Conservation (phyloP, 1,140 invertebrate species). For the Penaeus chinensis region DNA sequence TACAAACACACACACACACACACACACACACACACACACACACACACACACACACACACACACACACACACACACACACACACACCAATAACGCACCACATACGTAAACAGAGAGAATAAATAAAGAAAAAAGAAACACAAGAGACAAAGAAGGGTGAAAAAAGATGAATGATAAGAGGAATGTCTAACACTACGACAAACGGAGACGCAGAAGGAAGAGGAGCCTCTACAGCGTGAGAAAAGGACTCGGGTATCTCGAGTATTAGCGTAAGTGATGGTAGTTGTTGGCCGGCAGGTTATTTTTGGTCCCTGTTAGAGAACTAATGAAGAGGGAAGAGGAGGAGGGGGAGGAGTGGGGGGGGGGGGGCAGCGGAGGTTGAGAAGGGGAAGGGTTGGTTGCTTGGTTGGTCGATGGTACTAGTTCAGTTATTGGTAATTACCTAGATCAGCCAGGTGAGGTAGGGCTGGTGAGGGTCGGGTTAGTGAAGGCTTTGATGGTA, state of each 20-base stretch:
- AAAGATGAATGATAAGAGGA: not conserved
- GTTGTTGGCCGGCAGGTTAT: too few species aligned
- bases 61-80: not conserved
- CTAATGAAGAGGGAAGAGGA: not conserved
- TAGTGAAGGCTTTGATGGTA: not conserved
- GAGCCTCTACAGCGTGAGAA: too few species aligned
- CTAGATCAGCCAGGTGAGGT: slow-evolving; percentile 15
- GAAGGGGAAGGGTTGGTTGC: too few species aligned
- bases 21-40: not conserved
- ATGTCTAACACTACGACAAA: too few species aligned
- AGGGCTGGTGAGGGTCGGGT: slow-evolving; percentile 8
- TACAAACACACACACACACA: slow-evolving; percentile 15
- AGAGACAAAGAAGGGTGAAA: not conserved
- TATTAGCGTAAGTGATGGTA: too few species aligned
- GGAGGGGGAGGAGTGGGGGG: not conserved
- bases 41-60: slow-evolving; percentile 1
- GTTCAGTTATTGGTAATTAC: not conserved
- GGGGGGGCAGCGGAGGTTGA: too few species aligned
- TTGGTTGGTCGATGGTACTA: not conserved
- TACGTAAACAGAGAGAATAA: not conserved
- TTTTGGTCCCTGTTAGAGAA: too few species aligned
- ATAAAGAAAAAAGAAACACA: not conserved
- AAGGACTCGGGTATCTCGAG: too few species aligned
- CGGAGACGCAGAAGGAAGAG: not conserved
- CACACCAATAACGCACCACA: not conserved